Conservation (phyloP, 2,888 invertebrate species). For the Nipponacmea schrenckii region DNA sequence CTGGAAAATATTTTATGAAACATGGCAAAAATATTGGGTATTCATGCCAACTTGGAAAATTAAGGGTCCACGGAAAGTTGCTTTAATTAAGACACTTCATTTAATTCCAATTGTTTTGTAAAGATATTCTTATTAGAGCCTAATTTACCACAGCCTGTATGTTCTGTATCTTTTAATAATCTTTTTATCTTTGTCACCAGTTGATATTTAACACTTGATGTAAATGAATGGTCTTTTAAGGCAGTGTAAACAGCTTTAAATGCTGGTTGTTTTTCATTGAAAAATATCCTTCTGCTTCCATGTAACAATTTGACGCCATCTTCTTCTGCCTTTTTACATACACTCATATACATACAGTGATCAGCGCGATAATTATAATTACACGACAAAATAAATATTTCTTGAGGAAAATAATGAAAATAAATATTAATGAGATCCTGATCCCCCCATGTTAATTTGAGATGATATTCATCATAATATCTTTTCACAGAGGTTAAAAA, state of each 20-base stretch:
- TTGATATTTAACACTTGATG: neutral
- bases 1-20: too few relatives aligned
- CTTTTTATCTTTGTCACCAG: neutral
- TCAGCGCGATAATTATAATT: conserved; percentile 93
- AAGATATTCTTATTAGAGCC: neutral
- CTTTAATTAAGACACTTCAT: too few relatives aligned
- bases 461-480: conserved; percentile 84
- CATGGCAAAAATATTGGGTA: too few relatives aligned
- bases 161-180: neutral
- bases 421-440: conserved; percentile 94
- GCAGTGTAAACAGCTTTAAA: conserved; percentile 80
- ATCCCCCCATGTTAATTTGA: conserved; percentile 93
- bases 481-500: conserved; percentile 88
- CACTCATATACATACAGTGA: conserved; percentile 94
- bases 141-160: neutral
- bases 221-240: conserved; percentile 40
- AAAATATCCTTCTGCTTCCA: conserved; percentile 88
- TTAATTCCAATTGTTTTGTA: neutral
- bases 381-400: conserved; percentile 83
- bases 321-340: conserved; percentile 79
- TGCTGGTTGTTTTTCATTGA: conserved; percentile 85
- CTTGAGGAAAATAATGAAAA: conserved; percentile 86
- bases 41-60: too few relatives aligned
- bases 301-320: conserved; percentile 86
- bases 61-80: too few relatives aligned